Evolutionary conservation across 2,113 vertebrate genomes (phyloP).

Genomic region (Myocastor coypus): DNA sequence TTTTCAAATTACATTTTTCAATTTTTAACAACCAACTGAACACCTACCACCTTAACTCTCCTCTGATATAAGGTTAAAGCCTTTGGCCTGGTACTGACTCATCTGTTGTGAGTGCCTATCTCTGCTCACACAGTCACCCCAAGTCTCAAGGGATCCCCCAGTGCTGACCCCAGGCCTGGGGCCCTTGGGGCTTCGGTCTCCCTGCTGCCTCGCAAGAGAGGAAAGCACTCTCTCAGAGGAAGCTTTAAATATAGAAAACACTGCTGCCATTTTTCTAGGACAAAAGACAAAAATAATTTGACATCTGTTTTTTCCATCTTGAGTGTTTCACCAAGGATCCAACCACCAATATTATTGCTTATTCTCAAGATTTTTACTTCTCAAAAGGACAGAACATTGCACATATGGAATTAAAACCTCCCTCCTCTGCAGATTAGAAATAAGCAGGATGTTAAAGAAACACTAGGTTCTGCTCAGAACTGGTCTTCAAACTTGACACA

Average conservation of each 20-base stretch:
- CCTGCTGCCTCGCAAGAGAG: constrained; percentile 1
- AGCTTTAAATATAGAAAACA: constrained; percentile 77
- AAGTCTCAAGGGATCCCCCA: neutral
- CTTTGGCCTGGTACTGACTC: neutral
- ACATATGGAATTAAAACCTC: constrained; percentile 81
- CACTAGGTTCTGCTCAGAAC: constrained; percentile 56
- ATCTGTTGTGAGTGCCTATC: neutral
- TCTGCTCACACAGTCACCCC: neutral
- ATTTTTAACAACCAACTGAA: neutral
- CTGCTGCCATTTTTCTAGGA: constrained; percentile 76
- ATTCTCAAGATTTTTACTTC: constrained; percentile 50
- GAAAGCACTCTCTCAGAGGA: constrained; percentile 47
- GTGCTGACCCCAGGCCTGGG: neutral
- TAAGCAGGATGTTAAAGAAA: constrained; percentile 68
- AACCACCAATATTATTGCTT: constrained; percentile 55
- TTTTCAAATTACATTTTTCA: neutral
- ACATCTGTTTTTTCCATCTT: constrained; percentile 79
- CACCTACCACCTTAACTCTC: neutral
- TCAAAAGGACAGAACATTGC: constrained; percentile 59
- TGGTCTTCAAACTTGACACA: constrained; percentile 58
- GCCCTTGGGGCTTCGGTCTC: constrained; percentile 46
- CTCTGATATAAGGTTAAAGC: neutral
- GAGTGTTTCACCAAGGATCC: constrained; percentile 62
- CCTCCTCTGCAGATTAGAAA: constrained; percentile 63
- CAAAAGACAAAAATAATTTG: constrained; percentile 79